Conservation (phyloP, 2,888 invertebrate genomes). For the Eilema caniola region DNA sequence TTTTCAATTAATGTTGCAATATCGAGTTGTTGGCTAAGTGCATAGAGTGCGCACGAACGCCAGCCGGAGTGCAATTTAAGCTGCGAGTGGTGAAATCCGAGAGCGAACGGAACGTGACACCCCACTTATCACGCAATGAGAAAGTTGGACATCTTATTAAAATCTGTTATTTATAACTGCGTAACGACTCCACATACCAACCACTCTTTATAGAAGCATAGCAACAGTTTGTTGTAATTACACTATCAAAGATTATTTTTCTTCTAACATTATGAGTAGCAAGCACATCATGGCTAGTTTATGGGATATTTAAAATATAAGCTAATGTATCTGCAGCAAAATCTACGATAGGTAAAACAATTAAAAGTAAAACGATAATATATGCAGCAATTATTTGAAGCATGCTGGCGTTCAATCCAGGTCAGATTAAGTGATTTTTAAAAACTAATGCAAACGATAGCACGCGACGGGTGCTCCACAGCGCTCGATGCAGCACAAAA, state of each 20-base stretch:
- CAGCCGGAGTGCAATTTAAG: conserved; percentile 74
- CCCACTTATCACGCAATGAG: conserved; percentile 80
- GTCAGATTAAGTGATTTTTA: conserved; percentile 85
- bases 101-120: conserved; percentile 82
- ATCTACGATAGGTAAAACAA: conserved; percentile 62
- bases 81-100: conserved; percentile 80
- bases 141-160: conserved; percentile 81
- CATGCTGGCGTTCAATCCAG: conserved; percentile 79
- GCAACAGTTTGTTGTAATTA: not conserved
- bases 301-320: not conserved
- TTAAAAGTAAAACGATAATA: conserved; percentile 78
- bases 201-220: conserved; percentile 43
- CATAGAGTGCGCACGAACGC: conserved; percentile 65
- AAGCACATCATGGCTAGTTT: not conserved
- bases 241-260: not conserved
- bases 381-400: conserved; percentile 83
- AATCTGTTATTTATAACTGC: conserved; percentile 75
- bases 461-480: conserved; percentile 70
- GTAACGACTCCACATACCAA: conserved; percentile 55
- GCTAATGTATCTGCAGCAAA: not conserved
- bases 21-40: conserved; percentile 61
- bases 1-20: conserved; percentile 59
- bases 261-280: not conserved
- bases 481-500: conserved; percentile 65
- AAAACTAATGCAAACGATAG: conserved; percentile 82